These are phyloP conservation scores for Gandaritis pyraliata DNA, from an alignment of 2,888 invertebrate species.

Conservation along the genomic window DNA sequence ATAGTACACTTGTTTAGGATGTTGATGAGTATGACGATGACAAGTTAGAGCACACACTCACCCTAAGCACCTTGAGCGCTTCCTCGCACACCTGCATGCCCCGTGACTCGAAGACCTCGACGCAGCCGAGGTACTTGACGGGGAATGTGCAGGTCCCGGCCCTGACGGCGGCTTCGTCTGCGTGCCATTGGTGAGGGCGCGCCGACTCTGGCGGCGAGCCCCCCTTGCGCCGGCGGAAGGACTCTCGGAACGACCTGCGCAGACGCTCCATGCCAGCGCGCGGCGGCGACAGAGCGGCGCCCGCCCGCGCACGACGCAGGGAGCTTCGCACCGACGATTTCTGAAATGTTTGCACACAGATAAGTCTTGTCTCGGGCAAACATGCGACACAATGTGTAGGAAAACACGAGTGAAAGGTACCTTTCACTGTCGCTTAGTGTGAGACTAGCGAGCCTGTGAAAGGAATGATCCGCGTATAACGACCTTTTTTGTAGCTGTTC, in stretches of 20 bases:
- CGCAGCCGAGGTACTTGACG: slow-evolving; percentile 99
- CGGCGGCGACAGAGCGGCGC: slow-evolving; percentile 78
- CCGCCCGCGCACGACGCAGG: slow-evolving; percentile 77
- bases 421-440: slow-evolving; percentile 12
- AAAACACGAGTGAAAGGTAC: slow-evolving; percentile 17
- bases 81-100: slow-evolving; percentile 99
- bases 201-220: slow-evolving; percentile 93
- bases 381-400: slow-evolving; percentile 18
- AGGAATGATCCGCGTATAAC: slow-evolving; percentile 3
- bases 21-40: background rate
- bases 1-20: background rate
- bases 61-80: slow-evolving; percentile 97
- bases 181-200: slow-evolving; percentile 99
- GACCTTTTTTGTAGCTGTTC: background rate
- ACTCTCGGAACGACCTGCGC: slow-evolving; percentile 95
- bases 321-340: slow-evolving; percentile 80
- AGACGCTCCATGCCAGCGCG: slow-evolving; percentile 92
- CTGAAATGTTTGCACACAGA: slow-evolving; percentile 52
- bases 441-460: slow-evolving; percentile 6
- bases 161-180: slow-evolving; percentile 98
- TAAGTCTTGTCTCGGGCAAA: slow-evolving; percentile 15
- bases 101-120: slow-evolving; percentile 99
- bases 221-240: slow-evolving; percentile 95
- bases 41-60: slow-evolving; percentile 76
- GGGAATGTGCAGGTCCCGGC: slow-evolving; percentile 98